Base-by-base conservation (phyloP, 2,888 invertebrate genomes). In the Nycteola revayana region DNA sequence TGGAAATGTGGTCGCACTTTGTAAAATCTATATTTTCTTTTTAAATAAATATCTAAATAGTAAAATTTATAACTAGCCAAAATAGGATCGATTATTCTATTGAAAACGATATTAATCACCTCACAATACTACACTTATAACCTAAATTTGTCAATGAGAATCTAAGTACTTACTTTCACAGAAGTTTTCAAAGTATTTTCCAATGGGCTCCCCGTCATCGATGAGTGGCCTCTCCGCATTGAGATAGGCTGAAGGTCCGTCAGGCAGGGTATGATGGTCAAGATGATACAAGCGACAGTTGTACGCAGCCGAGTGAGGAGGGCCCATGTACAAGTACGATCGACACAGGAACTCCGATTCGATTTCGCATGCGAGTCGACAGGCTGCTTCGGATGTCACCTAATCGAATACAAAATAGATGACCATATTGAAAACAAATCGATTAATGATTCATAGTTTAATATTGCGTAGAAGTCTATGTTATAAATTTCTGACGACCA, bases 291-390 rank as follows among this genome's bases (percentile, higher is more conserved):
- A 90, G 45, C 96, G 93, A 79, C 97, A 98, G 83, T 97, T 97
- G 90, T 96, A 96, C 44, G 95, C 93, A 1, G 93, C 90, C 70
- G 90, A 93, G 93, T 69, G 97, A 71, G 91, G 94, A 90, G 42
- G 96, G 91, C 71, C 96, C 80, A 89, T 93, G 92, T 67, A 96
- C 42, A 96, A 82, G 89, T 93, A 95, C 0, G 96, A 96, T 20
- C 97, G 92, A 76, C 97, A 98, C 25, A 97, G 91, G 87, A 98
- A 97, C 81, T 97, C 97, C 35, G 94, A 95, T 78, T 97, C 97
- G 41, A 96, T 94, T 81, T 97, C 96, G 75, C 97, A 97, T 29
- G 97, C 96, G 38, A 96, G 85, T 34, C 94, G 92, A 66, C 97
- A 97, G n/a, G 95, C 96, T 0, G 94, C 92, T 66, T 96, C 95